Base-by-base conservation (phyloP, 2,113 vertebrate genomes). In the Caloenas nicobarica region DNA sequence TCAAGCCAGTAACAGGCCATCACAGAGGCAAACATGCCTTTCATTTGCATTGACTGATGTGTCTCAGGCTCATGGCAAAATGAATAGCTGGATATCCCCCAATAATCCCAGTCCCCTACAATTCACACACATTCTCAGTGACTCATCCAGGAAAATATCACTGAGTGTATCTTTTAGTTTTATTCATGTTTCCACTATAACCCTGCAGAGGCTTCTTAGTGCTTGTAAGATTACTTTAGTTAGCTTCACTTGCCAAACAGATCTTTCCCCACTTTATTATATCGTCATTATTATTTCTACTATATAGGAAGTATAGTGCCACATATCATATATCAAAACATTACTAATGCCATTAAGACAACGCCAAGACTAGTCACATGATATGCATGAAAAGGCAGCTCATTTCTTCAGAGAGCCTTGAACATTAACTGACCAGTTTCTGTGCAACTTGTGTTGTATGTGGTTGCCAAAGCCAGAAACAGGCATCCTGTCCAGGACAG, bases 201-300 rank as follows among this genome's bases (percentile, higher is more conserved):
- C 73, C 86, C 62, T 87, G 53, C 23, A 73, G 77, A 94, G 89
- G 65, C 82, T 96, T 96, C 48, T 28, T 95, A 95, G 95, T 85
- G 87, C 68, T 90, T 96, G 95, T 69, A 89, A 92, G 86, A 79
- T 95, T 96, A 85, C 92, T 97, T 97, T 92, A 93, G 76, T 96
- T 95, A 96, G 79, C 40, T 89, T 95, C 71, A 16, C 46, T 87
- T 95, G 79, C 92, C 94, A 96, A 97, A 94, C 82, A 94, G 57
- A 96, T 97, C 70, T 95, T 92, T 93, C 94, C 44, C 71, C 42
- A 94, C 95, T 94, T 96, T 95, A 85, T 96, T 92, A 96, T 86
- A 93, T 91, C n/a, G 16, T 94, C 93, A 94, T 96, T 95, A 94
- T 95, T 97, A 88, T 83, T 95, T 95, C 65, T 80, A 42, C 89